Percentiles rank a stretch among this genome's conserved stretches.
These are phyloP conservation scores for Spodoptera littoralis DNA, from an alignment of 2,888 invertebrate species.

Conservation along the genomic window DNA sequence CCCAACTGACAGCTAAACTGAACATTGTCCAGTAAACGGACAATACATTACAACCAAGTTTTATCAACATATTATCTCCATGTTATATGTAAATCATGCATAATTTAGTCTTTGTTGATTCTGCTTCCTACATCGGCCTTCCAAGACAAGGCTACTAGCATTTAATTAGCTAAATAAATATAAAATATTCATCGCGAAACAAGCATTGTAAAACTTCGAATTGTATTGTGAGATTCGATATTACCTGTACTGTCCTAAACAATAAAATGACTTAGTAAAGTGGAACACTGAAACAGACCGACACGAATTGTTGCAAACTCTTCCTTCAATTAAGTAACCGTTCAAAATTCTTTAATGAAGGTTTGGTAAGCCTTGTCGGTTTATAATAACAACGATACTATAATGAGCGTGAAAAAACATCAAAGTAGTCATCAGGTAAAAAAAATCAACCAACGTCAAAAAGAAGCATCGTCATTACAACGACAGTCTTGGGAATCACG, in stretches of 20 bases:
- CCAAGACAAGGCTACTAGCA: slow-evolving; percentile 11
- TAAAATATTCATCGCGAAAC: no score
- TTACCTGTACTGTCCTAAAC: no score
- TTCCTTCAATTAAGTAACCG: slow-evolving; percentile 4
- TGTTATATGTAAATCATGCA: slow-evolving; percentile 25
- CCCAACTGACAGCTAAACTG: slow-evolving; percentile 38
- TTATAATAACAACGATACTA: not conserved
- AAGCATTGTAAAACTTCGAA: no score
- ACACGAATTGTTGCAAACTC: not conserved
- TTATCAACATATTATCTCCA: slow-evolving; percentile 26
- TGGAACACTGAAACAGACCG: not conserved
- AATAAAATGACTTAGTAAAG: slow-evolving; percentile 6
- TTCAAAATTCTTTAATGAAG: not conserved
- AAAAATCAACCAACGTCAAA: not conserved
- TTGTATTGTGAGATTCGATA: no score
- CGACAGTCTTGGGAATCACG: slow-evolving; percentile 25
- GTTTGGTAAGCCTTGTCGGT: not conserved
- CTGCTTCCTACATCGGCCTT: slow-evolving; percentile 16
- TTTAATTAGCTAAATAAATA: not conserved
- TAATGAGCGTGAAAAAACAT: slow-evolving; percentile 6
- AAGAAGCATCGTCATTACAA: not conserved
- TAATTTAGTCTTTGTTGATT: slow-evolving; percentile 17
- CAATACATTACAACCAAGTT: slow-evolving; percentile 16
- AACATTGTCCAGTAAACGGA: slow-evolving; percentile 23
- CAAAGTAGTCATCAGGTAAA: slow-evolving; percentile 1